These are phyloP conservation scores for Panzeria rudis DNA, from an alignment of 2,888 invertebrate genomes.

Conservation along the genomic window DNA sequence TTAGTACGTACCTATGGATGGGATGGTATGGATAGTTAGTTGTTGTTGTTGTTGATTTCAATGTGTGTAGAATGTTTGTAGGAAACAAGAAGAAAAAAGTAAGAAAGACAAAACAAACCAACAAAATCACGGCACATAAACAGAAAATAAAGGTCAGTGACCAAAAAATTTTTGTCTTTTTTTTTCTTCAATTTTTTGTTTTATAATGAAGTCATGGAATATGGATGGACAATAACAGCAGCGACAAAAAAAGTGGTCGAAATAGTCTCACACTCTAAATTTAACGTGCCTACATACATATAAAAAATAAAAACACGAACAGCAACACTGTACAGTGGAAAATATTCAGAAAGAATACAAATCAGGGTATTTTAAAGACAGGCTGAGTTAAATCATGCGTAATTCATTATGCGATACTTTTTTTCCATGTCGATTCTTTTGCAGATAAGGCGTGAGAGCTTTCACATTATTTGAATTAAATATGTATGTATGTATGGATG, in stretches of 20 bases:
- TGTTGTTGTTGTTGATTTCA: slow-evolving; percentile 25
- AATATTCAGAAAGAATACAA: neutral
- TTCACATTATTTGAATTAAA: neutral
- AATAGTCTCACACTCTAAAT: slow-evolving; percentile 47
- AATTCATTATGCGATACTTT: neutral
- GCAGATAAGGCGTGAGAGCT: too few relatives aligned
- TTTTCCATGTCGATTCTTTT: neutral
- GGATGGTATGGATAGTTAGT: slow-evolving; percentile 1
- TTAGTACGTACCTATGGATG: neutral
- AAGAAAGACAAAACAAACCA: slow-evolving; percentile 50
- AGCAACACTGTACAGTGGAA: slow-evolving; percentile 25
- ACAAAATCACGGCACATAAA: slow-evolving; percentile 37
- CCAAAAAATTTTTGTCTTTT: slow-evolving; percentile 79
- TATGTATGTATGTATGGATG: too few relatives aligned
- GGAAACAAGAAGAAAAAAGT: slow-evolving; percentile 12
- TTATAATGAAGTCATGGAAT: slow-evolving; percentile 59
- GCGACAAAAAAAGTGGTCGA: slow-evolving; percentile 50
- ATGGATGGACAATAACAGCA: slow-evolving; percentile 39
- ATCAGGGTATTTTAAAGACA: neutral
- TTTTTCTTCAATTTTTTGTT: slow-evolving; percentile 40
- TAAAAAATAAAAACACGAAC: slow-evolving; percentile 11
- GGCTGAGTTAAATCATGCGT: neutral
- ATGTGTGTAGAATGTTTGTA: slow-evolving; percentile 41
- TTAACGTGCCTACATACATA: too few relatives aligned
- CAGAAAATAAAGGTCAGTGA: slow-evolving; percentile 82